Evolutionary conservation across 2,797 vertebrate genomes (phyloP).

Genomic region (Phrynocephalus guinanensis): DNA sequence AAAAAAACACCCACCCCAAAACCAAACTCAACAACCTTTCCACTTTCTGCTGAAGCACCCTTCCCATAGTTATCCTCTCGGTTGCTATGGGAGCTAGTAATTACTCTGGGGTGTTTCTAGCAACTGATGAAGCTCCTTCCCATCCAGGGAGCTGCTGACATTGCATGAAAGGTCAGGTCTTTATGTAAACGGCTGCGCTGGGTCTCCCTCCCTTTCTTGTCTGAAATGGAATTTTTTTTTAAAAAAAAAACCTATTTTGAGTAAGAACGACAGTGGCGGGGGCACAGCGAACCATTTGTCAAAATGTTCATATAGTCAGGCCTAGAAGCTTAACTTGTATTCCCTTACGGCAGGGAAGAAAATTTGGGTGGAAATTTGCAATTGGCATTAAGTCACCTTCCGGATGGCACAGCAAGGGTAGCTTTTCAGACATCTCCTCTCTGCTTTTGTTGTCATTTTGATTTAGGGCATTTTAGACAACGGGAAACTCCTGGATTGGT

Average conservation of each 20-base stretch:
- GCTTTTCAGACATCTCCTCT: too few relatives aligned
- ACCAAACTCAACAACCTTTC: background rate
- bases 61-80: slow-evolving; percentile 49
- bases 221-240: slow-evolving; percentile 77
- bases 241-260: slow-evolving; percentile 73
- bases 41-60: background rate
- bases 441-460: too few relatives aligned
- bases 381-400: slow-evolving; percentile 54
- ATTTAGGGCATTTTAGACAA: too few relatives aligned
- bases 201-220: slow-evolving; percentile 52
- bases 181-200: slow-evolving; percentile 72
- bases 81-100: slow-evolving; percentile 76
- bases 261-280: slow-evolving; percentile 68
- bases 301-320: slow-evolving; percentile 72
- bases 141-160: slow-evolving; percentile 74
- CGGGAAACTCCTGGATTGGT: too few relatives aligned
- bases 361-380: slow-evolving; percentile 54
- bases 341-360: slow-evolving; percentile 60
- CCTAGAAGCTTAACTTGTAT: slow-evolving; percentile 70
- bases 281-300: slow-evolving; percentile 76
- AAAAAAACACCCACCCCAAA: too few relatives aligned
- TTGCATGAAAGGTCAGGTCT: slow-evolving; percentile 77
- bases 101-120: slow-evolving; percentile 73
- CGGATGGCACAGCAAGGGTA: background rate
- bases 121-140: slow-evolving; percentile 70